phyloP scores from a whole-genome alignment of 92 coral and sea anemone genomes.

The Chrysogorgia sp. region DNA sequence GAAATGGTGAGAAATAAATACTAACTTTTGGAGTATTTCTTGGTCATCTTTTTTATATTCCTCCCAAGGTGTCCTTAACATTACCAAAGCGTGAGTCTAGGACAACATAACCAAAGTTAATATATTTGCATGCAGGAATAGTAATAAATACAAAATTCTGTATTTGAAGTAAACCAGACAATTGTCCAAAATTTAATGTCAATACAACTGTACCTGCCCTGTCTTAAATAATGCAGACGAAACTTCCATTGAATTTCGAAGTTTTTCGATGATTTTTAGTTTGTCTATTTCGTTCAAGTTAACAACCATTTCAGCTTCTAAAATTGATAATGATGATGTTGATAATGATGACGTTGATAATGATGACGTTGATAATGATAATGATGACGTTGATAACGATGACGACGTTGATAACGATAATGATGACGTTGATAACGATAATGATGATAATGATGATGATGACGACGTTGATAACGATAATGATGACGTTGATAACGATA shows the following conservation, averaged over 20 bases:
- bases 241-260: conserved; percentile 21
- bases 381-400: neutral
- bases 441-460: too few species aligned
- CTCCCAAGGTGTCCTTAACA: conserved; percentile 75
- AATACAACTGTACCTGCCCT: conserved; percentile 50
- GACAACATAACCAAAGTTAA: conserved; percentile 3
- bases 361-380: too few species aligned
- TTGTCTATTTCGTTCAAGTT: conserved; percentile 28
- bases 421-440: neutral
- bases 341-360: neutral
- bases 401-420: too few species aligned
- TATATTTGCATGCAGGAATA: neutral
- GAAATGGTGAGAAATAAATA: neutral
- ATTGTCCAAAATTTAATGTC: neutral
- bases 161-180: neutral
- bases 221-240: conserved; percentile 31
- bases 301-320: conserved; percentile 3
- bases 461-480: neutral
- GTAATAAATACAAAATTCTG: neutral
- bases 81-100: conserved; percentile 64
- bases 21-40: conserved; percentile 69
- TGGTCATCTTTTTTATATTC: conserved; percentile 74
- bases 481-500: too few species aligned
- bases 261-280: conserved; percentile 34
- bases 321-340: neutral